Evolutionary conservation across 2,797 vertebrate species (phyloP), one percentile per base, ranked within the genome.

Genomic region (Gila robusta): DNA sequence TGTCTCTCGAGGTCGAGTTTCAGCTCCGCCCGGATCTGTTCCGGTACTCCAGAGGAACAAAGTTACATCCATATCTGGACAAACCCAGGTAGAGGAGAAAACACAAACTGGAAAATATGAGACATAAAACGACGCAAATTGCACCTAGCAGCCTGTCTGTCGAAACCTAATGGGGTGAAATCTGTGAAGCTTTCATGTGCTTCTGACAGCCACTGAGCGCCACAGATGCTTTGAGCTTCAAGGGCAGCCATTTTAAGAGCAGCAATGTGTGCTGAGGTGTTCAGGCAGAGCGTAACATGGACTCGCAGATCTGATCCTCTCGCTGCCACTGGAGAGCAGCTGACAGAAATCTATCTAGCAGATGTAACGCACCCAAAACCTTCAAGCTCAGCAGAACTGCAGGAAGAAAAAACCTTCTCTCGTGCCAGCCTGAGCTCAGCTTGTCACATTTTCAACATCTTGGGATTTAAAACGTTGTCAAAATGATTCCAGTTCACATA

Each of bases 231-330:
- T 95, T 91, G 93, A 97, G 97, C 97, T 97, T 96, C 95, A 96
- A 96, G 94, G 96, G 97, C 97, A 97, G 98, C 98, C 98, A 99
- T 99, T 99, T 99, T 99, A 99, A 96, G 93, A 94, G 96, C 94
- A 96, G 94, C 94, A 90, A 91, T 91, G 91, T 92, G 93, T 86
- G 91, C 94, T 94, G 94, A 95, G 95, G 94, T 95, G 94, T 95
- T 96, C 94, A 94, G 95, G 93, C 94, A 92, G 95, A 94, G 91
- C 96, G 96, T 96, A 98, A 99, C 96, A 98, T 99, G 97, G 97
- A 97, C 96, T 95, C 97, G 95, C 95, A 93, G 95, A 96, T 95
- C 95, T 95, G 95, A 96, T 96, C 94, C 94, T 94, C 96, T 96
- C 95, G 94, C 92, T 95, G 94, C 94, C 94, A 94, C 94, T 92